Base-by-base conservation (phyloP, 2,797 vertebrate genomes). In the Rhynchotus rufescens region DNA sequence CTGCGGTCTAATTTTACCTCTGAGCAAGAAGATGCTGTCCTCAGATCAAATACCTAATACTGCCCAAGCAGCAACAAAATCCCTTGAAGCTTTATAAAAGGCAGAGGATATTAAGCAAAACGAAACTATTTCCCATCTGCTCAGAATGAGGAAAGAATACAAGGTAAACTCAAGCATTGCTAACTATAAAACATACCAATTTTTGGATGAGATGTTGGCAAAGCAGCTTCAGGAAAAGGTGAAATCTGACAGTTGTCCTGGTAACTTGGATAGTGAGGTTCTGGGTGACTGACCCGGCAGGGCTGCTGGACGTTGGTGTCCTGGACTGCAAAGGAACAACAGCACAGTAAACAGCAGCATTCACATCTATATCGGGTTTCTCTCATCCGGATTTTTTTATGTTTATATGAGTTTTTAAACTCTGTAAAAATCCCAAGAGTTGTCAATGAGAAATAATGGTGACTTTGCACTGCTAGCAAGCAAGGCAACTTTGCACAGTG, bases 191-290 rank as follows among this genome's bases (percentile, higher is more conserved):
- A 91, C 97, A 1, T 88, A 98, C 98, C 98, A 0, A 98, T 97
- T 86, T 98, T 98, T 86, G 97, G 98, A 23, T 98, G 98, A 38
- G 98, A 88, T 0, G 98, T 98, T 2, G 98, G 98, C 90, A 98
- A n/a, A 0, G 98, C 98, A 5, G 98, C 98, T 67, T 98, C 98
- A 2, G 98, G 98, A 10, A 98, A 98, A 0, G 98, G 95, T 0
- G 97, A 95, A 2, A 98, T 97, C 84, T 97, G 98, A 61, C 98
- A 98, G 96, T 97, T 97, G 92, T 98, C 97, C 94, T 98, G 97
- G 72, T 97, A 98, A 38, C 96, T 95, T 0, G 98, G 97, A 52
- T 98, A 98, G 91, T 98, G 98, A 30, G 98, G 97, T 40, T 98
- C 97, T 2, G 97, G 97, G 64, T 97, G 97, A 71, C 54, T 91